Evolutionary conservation across 2,113 vertebrate genomes (phyloP).

Genomic region (Egretta garzetta): DNA sequence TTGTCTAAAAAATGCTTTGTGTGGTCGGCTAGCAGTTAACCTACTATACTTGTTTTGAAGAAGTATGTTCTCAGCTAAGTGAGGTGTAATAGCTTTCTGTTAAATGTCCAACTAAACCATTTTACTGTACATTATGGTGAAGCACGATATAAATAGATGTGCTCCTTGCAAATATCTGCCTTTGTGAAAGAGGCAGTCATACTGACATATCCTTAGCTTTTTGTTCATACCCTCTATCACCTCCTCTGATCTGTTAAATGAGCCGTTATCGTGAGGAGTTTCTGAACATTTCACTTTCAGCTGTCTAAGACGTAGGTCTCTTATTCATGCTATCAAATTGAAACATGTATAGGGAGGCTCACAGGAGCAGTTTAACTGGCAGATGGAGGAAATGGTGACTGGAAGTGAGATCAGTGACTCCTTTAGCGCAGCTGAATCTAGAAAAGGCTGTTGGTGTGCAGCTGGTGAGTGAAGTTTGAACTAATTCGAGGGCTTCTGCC

Average conservation of each 20-base stretch:
- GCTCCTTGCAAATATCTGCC: not conserved
- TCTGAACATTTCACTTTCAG: not conserved
- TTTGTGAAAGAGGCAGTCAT: not conserved
- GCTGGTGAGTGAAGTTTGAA: constrained; percentile 6
- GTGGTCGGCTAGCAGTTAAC: not conserved
- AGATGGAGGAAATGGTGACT: constrained; percentile 45
- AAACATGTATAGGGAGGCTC: not conserved
- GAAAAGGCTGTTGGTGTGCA: constrained; percentile 33
- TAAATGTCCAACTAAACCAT: not conserved
- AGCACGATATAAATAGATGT: not conserved
- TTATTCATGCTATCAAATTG: not conserved
- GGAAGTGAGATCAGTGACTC: constrained; percentile 39
- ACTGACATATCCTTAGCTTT: not conserved
- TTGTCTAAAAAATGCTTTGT: not conserved
- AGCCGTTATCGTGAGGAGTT: not conserved
- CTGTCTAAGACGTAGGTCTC: not conserved
- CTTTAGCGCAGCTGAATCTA: constrained; percentile 19
- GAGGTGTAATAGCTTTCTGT: not conserved
- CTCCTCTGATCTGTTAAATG: not conserved
- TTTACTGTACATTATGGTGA: not conserved
- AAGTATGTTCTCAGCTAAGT: not conserved
- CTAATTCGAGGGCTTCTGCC: not conserved
- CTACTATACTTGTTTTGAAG: not conserved
- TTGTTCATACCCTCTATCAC: not conserved
- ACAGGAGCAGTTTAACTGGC: constrained; percentile 8